phyloP scores from a whole-genome alignment of 2,797 vertebrate genomes.

The Chloroceryle amazona region DNA sequence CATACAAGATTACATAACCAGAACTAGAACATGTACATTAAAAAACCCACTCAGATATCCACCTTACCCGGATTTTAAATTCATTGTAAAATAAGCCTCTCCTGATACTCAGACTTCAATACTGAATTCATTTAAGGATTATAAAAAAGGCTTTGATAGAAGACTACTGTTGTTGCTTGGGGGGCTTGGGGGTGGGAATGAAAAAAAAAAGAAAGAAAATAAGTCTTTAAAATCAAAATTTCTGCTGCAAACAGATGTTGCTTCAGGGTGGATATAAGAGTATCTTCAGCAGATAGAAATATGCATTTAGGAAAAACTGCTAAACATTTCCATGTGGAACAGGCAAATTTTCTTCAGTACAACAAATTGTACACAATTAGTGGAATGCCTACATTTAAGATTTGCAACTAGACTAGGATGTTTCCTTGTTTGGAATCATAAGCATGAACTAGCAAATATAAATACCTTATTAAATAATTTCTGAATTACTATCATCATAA shows the following conservation, averaged over 20 bases:
- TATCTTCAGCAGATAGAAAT: background rate
- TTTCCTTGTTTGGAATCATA: background rate
- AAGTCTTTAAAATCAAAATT: background rate
- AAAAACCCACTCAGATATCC: fast-evolving
- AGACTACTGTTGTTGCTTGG: background rate
- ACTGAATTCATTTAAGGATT: background rate
- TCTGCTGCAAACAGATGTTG: background rate
- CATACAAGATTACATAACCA: background rate
- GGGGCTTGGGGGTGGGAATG: no score
- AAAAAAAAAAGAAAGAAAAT: background rate
- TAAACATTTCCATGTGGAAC: background rate
- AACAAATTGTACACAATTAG: background rate
- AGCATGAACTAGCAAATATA: background rate
- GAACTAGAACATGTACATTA: background rate
- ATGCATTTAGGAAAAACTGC: background rate
- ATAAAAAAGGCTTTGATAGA: background rate
- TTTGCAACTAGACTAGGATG: background rate
- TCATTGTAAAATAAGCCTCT: background rate
- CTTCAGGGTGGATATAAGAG: background rate
- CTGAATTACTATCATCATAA: background rate
- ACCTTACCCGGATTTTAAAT: background rate
- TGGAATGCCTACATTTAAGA: background rate
- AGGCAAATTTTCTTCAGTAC: background rate
- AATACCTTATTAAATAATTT: background rate
- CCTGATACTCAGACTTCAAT: background rate